phyloP scores from a whole-genome alignment of 2,797 vertebrate species.

The Ctenosaura bakeri region DNA sequence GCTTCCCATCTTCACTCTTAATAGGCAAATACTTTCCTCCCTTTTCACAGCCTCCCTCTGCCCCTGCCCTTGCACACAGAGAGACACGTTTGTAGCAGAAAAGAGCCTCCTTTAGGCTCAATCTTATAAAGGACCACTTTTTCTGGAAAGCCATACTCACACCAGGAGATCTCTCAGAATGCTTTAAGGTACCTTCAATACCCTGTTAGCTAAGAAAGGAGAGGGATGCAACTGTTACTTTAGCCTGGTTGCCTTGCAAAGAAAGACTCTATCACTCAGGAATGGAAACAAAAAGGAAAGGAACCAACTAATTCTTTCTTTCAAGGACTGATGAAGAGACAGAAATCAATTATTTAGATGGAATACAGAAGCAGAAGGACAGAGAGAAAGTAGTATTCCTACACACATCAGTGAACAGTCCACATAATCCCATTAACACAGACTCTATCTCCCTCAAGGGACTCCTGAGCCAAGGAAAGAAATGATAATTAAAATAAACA shows the following conservation, averaged over 20 bases:
- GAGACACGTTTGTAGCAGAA: background rate
- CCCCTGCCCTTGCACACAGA: background rate
- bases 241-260: constrained; percentile 81
- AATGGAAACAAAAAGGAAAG: constrained; percentile 78
- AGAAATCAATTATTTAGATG: constrained; percentile 82
- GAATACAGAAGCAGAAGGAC: constrained; percentile 72
- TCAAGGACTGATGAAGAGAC: constrained; percentile 78
- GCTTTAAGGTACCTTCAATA: constrained; percentile 71
- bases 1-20: background rate
- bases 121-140: constrained; percentile 58
- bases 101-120: background rate
- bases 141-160: constrained; percentile 69
- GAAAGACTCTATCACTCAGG: constrained; percentile 78
- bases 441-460: constrained; percentile 52
- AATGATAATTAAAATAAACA: constrained; percentile 82
- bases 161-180: constrained; percentile 70
- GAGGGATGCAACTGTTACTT: constrained; percentile 81
- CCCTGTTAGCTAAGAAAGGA: constrained; percentile 79
- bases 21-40: background rate
- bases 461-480: constrained; percentile 55
- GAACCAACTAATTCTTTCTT: constrained; percentile 78
- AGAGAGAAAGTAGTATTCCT: background rate
- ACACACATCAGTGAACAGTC: constrained; percentile 65
- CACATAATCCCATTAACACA: constrained; percentile 78
- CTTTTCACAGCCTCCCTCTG: background rate